Percentiles rank a stretch among this genome's conserved stretches.
These are phyloP conservation scores for Drosophila lacertosa DNA, from an alignment of 1,140 invertebrate genomes.

Conservation along the genomic window DNA sequence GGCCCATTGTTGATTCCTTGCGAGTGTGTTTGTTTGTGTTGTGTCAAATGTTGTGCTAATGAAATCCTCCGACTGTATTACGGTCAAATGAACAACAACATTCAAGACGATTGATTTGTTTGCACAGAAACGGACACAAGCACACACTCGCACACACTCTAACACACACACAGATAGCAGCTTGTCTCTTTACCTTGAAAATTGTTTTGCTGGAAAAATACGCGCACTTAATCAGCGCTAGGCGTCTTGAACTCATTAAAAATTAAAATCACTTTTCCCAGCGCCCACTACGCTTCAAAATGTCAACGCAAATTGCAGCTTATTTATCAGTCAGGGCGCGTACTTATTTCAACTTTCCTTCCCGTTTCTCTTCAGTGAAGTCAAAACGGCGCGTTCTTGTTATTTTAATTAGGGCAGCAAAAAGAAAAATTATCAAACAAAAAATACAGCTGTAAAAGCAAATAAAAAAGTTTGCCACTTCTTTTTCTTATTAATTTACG, in stretches of 20 bases:
- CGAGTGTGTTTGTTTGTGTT: constrained; percentile 68
- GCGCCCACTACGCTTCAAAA: constrained; percentile 56
- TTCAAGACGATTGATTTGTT: constrained; percentile 65
- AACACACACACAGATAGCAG: background rate
- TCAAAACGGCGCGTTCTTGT: constrained; percentile 47
- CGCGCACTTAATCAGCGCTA: constrained; percentile 71
- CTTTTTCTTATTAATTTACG: constrained; percentile 9
- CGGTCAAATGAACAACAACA: constrained; percentile 68
- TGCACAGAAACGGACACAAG: constrained; percentile 24
- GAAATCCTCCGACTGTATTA: constrained; percentile 66
- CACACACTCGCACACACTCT: background rate
- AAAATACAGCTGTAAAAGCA: constrained; percentile 18
- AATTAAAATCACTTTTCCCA: constrained; percentile 72
- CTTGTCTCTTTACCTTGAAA: constrained; percentile 32
- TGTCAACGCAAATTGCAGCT: constrained; percentile 82
- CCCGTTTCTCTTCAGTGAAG: constrained; percentile 8
- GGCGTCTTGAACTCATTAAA: constrained; percentile 69
- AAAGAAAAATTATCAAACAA: constrained; percentile 10
- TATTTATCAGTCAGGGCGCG: constrained; percentile 71
- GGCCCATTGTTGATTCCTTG: constrained; percentile 55
- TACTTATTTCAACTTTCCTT: constrained; percentile 21
- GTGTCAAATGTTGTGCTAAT: constrained; percentile 81
- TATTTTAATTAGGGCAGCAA: constrained; percentile 67
- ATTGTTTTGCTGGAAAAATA: constrained; percentile 49
- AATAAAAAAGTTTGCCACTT: background rate